A percentile compares a stretch with the other conserved stretches of the same genome.
Conservation (phyloP, 1,140 invertebrate genomes). For the Heliconius hewitsoni region DNA sequence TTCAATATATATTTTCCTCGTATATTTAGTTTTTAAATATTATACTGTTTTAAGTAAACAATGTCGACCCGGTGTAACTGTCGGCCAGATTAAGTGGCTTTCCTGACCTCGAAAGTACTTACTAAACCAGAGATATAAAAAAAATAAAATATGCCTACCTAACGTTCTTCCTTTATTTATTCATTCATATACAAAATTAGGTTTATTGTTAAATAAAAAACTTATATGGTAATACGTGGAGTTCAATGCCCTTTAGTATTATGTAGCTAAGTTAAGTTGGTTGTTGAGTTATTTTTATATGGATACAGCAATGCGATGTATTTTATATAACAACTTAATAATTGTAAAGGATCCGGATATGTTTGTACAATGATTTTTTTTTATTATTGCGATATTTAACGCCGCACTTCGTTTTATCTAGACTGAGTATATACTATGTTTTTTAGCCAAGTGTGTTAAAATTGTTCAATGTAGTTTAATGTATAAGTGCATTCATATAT, state of each 20-base stretch:
- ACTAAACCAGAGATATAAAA: constrained; percentile 10
- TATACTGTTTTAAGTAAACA: constrained; percentile 15
- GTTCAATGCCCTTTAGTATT: constrained; percentile 40
- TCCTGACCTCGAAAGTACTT: constrained; percentile 13
- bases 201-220: constrained; percentile 37
- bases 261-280: constrained; percentile 41
- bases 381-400: no score
- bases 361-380: no score
- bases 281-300: constrained; percentile 24
- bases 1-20: not conserved
- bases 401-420: no score
- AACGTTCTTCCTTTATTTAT: constrained; percentile 15
- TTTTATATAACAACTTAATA: no score
- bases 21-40: constrained; percentile 8
- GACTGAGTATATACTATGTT: no score
- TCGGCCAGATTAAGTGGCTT: constrained; percentile 12
- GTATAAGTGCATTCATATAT: no score
- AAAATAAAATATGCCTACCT: constrained; percentile 7
- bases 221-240: constrained; percentile 39
- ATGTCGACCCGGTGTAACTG: not conserved
- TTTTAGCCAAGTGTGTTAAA: no score
- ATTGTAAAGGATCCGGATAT: no score
- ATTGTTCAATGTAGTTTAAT: no score
- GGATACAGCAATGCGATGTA: no score
- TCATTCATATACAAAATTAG: constrained; percentile 39